Evolutionary conservation across 2,113 vertebrate genomes (phyloP), one percentile per base, ranked within the genome.

Genomic region (Takifugu bimaculatus): DNA sequence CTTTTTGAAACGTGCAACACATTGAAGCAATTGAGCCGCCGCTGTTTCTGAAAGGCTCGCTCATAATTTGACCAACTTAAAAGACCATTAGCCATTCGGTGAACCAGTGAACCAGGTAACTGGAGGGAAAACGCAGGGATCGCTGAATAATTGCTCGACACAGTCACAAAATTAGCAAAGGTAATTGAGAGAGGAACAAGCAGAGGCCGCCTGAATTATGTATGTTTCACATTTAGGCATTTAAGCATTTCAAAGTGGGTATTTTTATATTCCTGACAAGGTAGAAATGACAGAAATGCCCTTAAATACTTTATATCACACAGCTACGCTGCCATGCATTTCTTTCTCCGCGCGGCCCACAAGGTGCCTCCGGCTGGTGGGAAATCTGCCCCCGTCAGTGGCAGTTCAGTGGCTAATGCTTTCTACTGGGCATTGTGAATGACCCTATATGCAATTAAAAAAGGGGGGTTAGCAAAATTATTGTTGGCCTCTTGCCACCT

Each of bases 81-180:
- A 89, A 83, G 79, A 73, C 79, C 66, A 84, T 90, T 84, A 89
- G 80, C 71, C 82, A 82, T 75, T 88, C 82, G 80, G 79, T 89
- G 80, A 87, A 85, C 80, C 80, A 76, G 78, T 86, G 79, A 90
- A 88, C 85, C 87, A 88, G 84, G 74, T 85, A 87, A 87, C 76
- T 83, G 57, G 81, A 80, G 63, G 20, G 81, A 83, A 77, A 82
- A 86, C 63, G 79, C 60, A 82, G 64, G 81, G 50, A 76, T 80
- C 75, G 80, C 48, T 51, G 47, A 80, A 81, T 90, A 88, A 90
- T 89, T 87, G 81, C 75, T 78, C 68, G 70, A 90, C 87, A 89
- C 71, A 83, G 84, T 88, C 82, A 85, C 85, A 87, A 82, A 88
- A 87, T 86, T 82, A 72, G 72, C 78, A 83, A 87, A 82, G 76